phyloP scores from a whole-genome alignment of 2,113 vertebrate species.

The Leptobrachium ailaonicum region DNA sequence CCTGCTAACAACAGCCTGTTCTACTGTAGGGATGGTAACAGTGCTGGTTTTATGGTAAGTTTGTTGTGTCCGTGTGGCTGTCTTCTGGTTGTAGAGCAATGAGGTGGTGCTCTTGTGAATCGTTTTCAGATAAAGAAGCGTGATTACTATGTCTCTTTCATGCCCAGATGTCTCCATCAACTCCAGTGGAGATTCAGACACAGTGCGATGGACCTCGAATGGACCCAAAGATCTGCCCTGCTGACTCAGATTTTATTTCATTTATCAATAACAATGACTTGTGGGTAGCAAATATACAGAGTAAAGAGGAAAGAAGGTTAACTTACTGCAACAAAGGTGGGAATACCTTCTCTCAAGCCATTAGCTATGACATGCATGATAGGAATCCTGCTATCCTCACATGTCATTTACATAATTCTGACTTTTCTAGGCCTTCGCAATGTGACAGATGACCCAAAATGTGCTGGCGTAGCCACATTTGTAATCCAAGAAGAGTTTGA shows the following conservation, averaged over 20 bases:
- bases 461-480: constrained; percentile 93
- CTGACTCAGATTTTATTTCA: constrained; percentile 86
- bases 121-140: neutral
- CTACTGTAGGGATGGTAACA: constrained; percentile 90
- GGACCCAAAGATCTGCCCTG: constrained; percentile 95
- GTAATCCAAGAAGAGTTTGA: constrained; percentile 98
- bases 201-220: constrained; percentile 91
- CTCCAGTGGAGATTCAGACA: constrained; percentile 92
- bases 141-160: neutral
- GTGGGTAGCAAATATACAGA: constrained; percentile 90
- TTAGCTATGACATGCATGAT: too few relatives aligned
- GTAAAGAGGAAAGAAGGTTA: constrained; percentile 82
- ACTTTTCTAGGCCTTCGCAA: constrained; percentile 76
- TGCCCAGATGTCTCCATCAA: constrained; percentile 84
- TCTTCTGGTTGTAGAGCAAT: neutral
- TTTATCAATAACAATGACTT: constrained; percentile 94
- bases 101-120: neutral
- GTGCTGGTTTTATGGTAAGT: constrained; percentile 91
- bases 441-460: constrained; percentile 90
- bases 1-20: constrained; percentile 98
- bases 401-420: neutral
- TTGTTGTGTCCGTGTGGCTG: neutral
- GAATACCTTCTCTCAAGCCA: neutral
- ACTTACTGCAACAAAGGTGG: constrained; percentile 91
- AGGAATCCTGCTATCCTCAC: neutral